Evolutionary conservation across 2,888 invertebrate genomes (phyloP).

Genomic region (Trileptium ribeirensis): DNA sequence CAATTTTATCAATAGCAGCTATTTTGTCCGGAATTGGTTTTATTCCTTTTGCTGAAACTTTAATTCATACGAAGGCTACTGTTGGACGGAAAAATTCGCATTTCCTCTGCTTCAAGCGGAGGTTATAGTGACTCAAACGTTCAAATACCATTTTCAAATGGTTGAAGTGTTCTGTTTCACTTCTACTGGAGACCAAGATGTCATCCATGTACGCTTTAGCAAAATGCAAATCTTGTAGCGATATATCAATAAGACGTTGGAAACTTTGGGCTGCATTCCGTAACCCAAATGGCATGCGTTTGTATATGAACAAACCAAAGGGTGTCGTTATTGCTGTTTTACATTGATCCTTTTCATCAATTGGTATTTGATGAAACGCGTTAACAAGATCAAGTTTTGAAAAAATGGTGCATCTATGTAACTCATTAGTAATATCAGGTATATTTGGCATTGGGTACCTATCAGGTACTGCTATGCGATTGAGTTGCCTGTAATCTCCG

Average conservation of each 20-base stretch:
- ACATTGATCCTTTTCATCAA: conserved; percentile 23
- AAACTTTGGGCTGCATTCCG: too few relatives aligned
- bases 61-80: too few relatives aligned
- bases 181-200: neutral
- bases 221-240: neutral
- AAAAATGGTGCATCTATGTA: too few relatives aligned
- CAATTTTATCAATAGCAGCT: too few relatives aligned
- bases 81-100: too few relatives aligned
- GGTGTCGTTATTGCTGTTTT: conserved; percentile 30
- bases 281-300: conserved; percentile 31
- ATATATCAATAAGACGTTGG: conserved; percentile 8
- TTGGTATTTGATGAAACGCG: conserved; percentile 18
- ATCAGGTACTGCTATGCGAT: too few relatives aligned
- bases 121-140: neutral
- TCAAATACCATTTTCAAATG: neutral
- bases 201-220: neutral
- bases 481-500: too few relatives aligned
- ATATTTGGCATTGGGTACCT: too few relatives aligned
- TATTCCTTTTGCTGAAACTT: too few relatives aligned
- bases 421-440: too few relatives aligned
- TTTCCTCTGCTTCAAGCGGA: neutral
- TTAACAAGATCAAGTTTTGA: conserved; percentile 6
- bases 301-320: conserved; percentile 31
- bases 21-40: too few relatives aligned
- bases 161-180: neutral